phyloP scores from a whole-genome alignment of 2,797 vertebrate genomes.

The Pygocentrus nattereri region DNA sequence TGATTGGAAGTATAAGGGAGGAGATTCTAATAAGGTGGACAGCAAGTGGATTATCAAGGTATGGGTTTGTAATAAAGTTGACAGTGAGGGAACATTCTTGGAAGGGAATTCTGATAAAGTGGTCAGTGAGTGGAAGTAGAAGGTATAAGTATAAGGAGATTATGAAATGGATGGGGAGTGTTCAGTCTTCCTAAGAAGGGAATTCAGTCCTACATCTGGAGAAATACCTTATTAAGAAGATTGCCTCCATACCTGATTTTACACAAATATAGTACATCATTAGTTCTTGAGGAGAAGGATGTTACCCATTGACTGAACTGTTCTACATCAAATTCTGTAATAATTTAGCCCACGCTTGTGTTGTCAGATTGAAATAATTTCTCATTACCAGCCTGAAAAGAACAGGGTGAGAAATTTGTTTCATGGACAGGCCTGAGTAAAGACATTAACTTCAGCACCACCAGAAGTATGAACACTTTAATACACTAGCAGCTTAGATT shows the following conservation, averaged over 20 bases:
- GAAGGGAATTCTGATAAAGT: too few relatives aligned
- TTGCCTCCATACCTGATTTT: not conserved
- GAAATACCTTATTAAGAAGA: too few relatives aligned
- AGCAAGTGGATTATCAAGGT: not conserved
- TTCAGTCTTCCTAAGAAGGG: not conserved
- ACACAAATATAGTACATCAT: not conserved
- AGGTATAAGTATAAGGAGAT: too few relatives aligned
- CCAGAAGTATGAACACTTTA: not conserved
- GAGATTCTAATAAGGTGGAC: not conserved
- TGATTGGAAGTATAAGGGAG: too few relatives aligned
- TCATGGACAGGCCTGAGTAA: not conserved
- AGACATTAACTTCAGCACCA: not conserved
- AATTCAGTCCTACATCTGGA: not conserved
- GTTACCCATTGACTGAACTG: too few relatives aligned
- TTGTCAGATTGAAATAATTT: not conserved
- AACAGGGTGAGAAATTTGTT: not conserved
- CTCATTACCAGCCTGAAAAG: constrained; percentile 3
- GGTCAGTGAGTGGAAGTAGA: too few relatives aligned
- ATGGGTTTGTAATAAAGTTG: not conserved
- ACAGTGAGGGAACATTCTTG: too few relatives aligned
- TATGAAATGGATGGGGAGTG: not conserved
- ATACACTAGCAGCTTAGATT: not conserved
- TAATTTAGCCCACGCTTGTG: not conserved
- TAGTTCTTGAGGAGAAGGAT: not conserved
- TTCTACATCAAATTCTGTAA: not conserved